These are phyloP conservation scores for Okamejei kenojei DNA, from an alignment of 2,797 vertebrate genomes.

Conservation along the genomic window DNA sequence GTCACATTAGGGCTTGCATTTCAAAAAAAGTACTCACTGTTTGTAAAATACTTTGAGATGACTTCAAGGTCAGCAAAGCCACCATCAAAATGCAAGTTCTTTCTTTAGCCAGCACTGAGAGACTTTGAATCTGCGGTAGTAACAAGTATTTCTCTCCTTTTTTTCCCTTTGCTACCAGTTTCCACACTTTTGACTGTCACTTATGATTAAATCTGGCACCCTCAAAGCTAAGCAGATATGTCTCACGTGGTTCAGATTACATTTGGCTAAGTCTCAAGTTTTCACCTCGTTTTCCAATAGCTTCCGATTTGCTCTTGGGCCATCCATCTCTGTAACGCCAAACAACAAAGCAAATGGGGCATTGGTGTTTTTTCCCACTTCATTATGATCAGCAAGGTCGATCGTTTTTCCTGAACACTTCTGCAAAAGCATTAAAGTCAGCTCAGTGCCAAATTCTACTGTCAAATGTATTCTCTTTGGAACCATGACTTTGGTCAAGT, in stretches of 20 bases:
- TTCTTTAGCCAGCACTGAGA: background rate
- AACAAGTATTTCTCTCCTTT: background rate
- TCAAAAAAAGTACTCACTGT: too few species aligned
- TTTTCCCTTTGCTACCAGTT: slow-evolving; percentile 36
- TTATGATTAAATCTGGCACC: slow-evolving; percentile 51
- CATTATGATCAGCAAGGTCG: background rate
- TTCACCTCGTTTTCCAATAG: slow-evolving; percentile 68
- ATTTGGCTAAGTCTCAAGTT: slow-evolving; percentile 53
- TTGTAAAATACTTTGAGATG: too few species aligned
- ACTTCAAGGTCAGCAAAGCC: too few species aligned
- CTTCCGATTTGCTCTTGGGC: slow-evolving; percentile 58
- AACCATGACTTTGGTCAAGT: background rate
- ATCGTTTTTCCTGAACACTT: background rate
- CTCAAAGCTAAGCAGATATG: slow-evolving; percentile 50
- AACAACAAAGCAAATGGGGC: slow-evolving; percentile 19
- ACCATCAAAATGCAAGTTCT: too few species aligned
- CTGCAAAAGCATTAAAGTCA: background rate
- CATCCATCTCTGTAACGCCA: slow-evolving; percentile 5
- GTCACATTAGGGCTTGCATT: too few species aligned
- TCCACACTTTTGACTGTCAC: slow-evolving; percentile 52
- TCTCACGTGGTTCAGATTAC: slow-evolving; percentile 55
- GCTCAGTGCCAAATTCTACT: background rate
- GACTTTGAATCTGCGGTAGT: background rate
- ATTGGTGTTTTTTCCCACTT: slow-evolving; percentile 20
- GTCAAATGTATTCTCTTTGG: background rate